Conservation (phyloP, 2,797 vertebrate species). For the Moxostoma hubbsi region DNA sequence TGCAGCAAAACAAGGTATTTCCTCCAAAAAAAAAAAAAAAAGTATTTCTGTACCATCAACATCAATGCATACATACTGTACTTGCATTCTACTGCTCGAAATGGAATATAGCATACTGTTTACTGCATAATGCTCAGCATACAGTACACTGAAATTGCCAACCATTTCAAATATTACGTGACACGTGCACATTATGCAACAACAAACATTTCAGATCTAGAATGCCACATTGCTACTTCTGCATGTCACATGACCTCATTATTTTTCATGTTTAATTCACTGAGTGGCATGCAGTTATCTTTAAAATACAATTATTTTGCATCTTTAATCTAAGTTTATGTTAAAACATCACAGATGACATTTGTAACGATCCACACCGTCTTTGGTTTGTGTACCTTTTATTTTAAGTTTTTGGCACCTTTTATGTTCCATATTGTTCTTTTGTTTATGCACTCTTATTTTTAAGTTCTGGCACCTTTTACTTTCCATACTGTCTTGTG, state of each 20-base stretch:
- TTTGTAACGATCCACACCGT: too few relatives aligned
- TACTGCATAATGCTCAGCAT: neutral
- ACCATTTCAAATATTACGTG: neutral
- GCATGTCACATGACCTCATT: neutral
- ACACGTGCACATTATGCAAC: neutral
- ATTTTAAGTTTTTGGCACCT: too few relatives aligned
- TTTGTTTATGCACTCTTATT: too few relatives aligned
- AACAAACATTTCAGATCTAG: neutral
- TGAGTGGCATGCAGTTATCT: neutral
- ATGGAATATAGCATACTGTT: neutral
- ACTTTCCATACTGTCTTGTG: too few relatives aligned
- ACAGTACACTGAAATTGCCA: neutral
- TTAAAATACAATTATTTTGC: neutral
- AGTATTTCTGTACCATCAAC: neutral
- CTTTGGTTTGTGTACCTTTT: too few relatives aligned
- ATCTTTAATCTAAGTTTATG: neutral
- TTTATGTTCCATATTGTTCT: too few relatives aligned
- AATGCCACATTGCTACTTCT: too few relatives aligned
- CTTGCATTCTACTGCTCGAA: neutral
- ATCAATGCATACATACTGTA: neutral
- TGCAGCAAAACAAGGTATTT: neutral
- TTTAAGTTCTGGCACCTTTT: too few relatives aligned
- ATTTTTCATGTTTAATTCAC: neutral
- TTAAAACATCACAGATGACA: too few relatives aligned
- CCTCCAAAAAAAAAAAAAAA: constrained; percentile 3